Percentiles rank a stretch among this genome's conserved stretches.
These are phyloP conservation scores for Conger conger DNA, from an alignment of 2,113 vertebrate genomes.

Conservation along the genomic window DNA sequence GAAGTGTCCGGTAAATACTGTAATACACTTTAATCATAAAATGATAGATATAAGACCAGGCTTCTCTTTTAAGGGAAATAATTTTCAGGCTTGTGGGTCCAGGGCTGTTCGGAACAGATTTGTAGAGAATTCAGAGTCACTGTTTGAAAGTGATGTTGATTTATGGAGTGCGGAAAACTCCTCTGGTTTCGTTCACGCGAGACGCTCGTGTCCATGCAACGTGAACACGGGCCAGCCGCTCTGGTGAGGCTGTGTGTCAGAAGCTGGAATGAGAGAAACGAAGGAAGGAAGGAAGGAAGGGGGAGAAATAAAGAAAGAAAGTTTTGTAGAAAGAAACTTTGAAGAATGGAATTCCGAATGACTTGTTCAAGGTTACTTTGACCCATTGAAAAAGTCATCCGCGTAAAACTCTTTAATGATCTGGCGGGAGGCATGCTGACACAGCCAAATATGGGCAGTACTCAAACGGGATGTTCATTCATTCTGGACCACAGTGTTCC, in stretches of 20 bases:
- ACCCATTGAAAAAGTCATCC: not conserved
- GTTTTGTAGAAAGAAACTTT: not conserved
- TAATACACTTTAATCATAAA: not conserved
- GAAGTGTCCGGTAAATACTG: not conserved
- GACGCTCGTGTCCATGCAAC: not conserved
- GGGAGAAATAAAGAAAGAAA: not conserved
- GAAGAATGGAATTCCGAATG: not conserved
- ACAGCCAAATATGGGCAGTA: not conserved
- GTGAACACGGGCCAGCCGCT: not conserved
- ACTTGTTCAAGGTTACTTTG: not conserved
- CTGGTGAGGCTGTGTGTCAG: not conserved
- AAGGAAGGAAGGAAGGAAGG: not conserved
- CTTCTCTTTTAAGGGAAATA: not conserved
- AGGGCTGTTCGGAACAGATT: not conserved
- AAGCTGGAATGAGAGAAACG: not conserved
- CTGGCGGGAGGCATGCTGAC: not conserved
- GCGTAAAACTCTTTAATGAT: not conserved
- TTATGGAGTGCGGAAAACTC: not conserved
- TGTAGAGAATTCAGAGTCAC: not conserved
- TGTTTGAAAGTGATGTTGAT: conserved; percentile 5
- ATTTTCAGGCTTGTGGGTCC: not conserved
- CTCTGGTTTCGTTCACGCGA: not conserved
- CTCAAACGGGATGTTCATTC: not conserved
- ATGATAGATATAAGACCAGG: not conserved
- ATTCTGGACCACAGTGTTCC: not conserved